Percentiles rank a stretch among this genome's conserved stretches.
These are phyloP conservation scores for Syncerus caffer DNA, from an alignment of 2,797 vertebrate genomes.

Conservation along the genomic window DNA sequence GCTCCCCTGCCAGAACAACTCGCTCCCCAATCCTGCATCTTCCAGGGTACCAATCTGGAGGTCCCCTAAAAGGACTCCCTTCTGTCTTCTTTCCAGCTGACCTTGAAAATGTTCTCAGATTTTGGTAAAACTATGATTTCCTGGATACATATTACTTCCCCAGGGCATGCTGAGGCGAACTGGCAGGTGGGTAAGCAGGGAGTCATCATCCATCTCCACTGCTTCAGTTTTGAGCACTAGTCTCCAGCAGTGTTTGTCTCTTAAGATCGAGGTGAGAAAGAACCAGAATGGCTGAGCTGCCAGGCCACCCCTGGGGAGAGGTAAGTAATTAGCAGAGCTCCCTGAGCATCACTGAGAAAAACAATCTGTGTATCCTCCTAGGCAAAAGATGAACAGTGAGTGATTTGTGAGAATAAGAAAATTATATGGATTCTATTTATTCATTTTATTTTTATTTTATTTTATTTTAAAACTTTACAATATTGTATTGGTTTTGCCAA, in stretches of 20 bases:
- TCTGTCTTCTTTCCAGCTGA: background rate
- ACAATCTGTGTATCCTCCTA: background rate
- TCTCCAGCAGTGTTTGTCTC: background rate
- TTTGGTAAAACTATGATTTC: background rate
- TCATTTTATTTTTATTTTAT: background rate
- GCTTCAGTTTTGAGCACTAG: background rate
- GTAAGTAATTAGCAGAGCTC: background rate
- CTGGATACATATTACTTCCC: background rate
- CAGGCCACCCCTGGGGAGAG: background rate
- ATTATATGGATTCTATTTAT: constrained; percentile 41
- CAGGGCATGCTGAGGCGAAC: background rate
- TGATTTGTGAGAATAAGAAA: constrained; percentile 30
- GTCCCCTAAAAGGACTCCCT: background rate
- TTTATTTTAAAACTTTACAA: no score
- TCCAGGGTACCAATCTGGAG: background rate
- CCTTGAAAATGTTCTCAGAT: background rate
- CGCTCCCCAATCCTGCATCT: background rate
- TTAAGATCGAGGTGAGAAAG: background rate
- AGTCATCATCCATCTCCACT: no score
- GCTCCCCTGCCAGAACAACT: background rate
- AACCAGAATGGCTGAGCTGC: background rate
- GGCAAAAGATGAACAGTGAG: background rate
- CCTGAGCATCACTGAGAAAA: background rate
- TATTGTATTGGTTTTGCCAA: no score
- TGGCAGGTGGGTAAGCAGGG: no score